A percentile compares a stretch with the other conserved stretches of the same genome.
These are phyloP conservation scores for Patella caerulea DNA, from an alignment of 2,888 invertebrate species.

Conservation along the genomic window DNA sequence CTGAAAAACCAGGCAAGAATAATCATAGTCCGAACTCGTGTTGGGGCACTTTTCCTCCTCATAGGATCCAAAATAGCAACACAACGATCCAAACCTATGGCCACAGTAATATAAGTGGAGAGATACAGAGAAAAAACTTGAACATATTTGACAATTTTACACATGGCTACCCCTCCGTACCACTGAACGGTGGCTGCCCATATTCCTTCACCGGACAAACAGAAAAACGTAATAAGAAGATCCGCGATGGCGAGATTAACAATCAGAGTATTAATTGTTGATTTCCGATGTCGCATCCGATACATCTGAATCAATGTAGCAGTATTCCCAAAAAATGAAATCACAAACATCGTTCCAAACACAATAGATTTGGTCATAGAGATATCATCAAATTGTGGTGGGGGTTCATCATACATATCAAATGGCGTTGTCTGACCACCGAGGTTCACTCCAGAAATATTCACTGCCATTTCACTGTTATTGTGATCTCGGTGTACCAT, in stretches of 20 bases:
- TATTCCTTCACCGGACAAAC: conserved; percentile 84
- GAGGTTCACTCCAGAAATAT: too few species aligned
- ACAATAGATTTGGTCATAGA: conserved; percentile 80
- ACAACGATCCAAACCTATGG: conserved; percentile 87
- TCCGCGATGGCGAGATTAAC: conserved; percentile 88
- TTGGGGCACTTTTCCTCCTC: conserved; percentile 76
- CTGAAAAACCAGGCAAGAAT: conserved; percentile 82
- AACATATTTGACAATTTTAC: conserved; percentile 85
- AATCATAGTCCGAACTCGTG: conserved; percentile 75
- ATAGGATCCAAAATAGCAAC: conserved; percentile 82
- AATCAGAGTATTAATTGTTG: conserved; percentile 80
- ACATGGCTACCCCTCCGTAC: conserved; percentile 83
- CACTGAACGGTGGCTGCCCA: conserved; percentile 88
- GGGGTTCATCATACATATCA: background rate
- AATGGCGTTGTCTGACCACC: too few species aligned
- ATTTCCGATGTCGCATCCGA: conserved; percentile 73
- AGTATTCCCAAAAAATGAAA: conserved; percentile 83
- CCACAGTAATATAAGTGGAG: conserved; percentile 85
- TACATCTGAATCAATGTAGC: conserved; percentile 84
- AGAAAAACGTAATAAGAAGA: conserved; percentile 85
- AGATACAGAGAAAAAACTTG: conserved; percentile 86
- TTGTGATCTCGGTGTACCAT: too few species aligned
- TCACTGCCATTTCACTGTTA: too few species aligned
- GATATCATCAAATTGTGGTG: conserved; percentile 78
- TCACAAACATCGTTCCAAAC: conserved; percentile 79